Conservation (phyloP, 2,797 vertebrate genomes). For the Leptatherina wallacei region DNA sequence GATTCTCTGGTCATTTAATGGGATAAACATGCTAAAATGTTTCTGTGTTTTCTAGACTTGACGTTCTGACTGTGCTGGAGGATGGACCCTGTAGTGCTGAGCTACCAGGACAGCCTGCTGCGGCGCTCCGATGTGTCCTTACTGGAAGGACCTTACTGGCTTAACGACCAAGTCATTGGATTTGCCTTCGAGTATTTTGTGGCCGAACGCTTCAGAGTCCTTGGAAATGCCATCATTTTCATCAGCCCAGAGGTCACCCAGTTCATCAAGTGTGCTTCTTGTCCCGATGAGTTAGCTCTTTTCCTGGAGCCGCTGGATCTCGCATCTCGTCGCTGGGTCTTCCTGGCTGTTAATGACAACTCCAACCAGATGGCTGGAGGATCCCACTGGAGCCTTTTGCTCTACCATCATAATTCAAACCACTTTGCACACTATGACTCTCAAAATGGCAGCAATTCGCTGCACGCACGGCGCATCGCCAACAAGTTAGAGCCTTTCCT, state of each 20-base stretch:
- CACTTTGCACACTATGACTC: slow-evolving; percentile 96
- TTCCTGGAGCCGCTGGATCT: slow-evolving; percentile 93
- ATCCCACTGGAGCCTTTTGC: slow-evolving; percentile 95
- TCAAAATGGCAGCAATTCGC: slow-evolving; percentile 88
- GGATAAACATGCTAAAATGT: not conserved
- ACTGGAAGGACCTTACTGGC: slow-evolving; percentile 93
- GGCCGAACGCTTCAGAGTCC: slow-evolving; percentile 84
- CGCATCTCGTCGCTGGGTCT: slow-evolving; percentile 85
- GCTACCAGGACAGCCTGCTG: slow-evolving; percentile 95
- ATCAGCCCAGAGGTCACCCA: slow-evolving; percentile 96
- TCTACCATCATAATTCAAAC: slow-evolving; percentile 86
- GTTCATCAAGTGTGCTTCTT: slow-evolving; percentile 94
- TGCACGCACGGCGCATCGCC: slow-evolving; percentile 90
- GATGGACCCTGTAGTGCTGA: slow-evolving; percentile 96
- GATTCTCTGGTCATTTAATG: not conserved
- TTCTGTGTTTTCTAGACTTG: slow-evolving; percentile 57
- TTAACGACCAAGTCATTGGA: slow-evolving; percentile 95
- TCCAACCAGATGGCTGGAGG: slow-evolving; percentile 91
- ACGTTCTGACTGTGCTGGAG: slow-evolving; percentile 48
- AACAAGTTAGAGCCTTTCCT: slow-evolving; percentile 89
- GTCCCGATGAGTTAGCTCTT: slow-evolving; percentile 87
- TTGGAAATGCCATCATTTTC: slow-evolving; percentile 84
- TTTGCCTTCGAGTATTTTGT: slow-evolving; percentile 96
- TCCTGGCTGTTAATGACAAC: slow-evolving; percentile 96
- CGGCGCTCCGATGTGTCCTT: slow-evolving; percentile 91